Conservation (phyloP, 2,797 vertebrate genomes). For the Crenichthys baileyi region DNA sequence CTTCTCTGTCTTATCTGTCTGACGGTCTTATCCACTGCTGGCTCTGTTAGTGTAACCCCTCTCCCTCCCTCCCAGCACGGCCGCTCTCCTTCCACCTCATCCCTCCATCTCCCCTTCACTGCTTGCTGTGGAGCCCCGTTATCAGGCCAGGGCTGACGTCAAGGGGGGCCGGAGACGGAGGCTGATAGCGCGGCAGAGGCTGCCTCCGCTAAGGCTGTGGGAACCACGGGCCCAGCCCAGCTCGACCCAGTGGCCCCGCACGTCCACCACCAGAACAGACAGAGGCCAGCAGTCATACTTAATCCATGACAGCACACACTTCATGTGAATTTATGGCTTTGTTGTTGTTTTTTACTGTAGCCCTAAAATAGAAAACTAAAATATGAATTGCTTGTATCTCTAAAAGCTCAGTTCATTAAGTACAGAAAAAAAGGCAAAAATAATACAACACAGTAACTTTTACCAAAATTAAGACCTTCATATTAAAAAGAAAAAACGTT, state of each 20-base stretch:
- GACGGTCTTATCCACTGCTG: conserved; percentile 80
- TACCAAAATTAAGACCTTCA: not conserved
- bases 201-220: conserved; percentile 79
- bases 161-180: conserved; percentile 82
- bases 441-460: not conserved
- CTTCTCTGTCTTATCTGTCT: conserved; percentile 81
- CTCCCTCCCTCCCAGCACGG: conserved; percentile 54
- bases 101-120: conserved; percentile 61
- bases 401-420: no score
- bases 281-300: conserved; percentile 26
- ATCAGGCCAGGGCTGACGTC: conserved; percentile 83
- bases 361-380: not conserved
- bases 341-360: not conserved
- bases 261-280: conserved; percentile 64
- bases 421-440: not conserved
- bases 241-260: conserved; percentile 66
- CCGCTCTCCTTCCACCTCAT: conserved; percentile 67
- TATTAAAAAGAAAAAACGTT: not conserved
- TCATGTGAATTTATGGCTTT: not conserved
- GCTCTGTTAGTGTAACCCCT: conserved; percentile 86
- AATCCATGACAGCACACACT: not conserved
- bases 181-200: conserved; percentile 76
- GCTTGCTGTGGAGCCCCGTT: conserved; percentile 72
- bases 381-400: not conserved
- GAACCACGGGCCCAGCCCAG: conserved; percentile 73